Base-by-base conservation (phyloP, 2,888 invertebrate genomes). In the Hirtodrosophila histrioides region DNA sequence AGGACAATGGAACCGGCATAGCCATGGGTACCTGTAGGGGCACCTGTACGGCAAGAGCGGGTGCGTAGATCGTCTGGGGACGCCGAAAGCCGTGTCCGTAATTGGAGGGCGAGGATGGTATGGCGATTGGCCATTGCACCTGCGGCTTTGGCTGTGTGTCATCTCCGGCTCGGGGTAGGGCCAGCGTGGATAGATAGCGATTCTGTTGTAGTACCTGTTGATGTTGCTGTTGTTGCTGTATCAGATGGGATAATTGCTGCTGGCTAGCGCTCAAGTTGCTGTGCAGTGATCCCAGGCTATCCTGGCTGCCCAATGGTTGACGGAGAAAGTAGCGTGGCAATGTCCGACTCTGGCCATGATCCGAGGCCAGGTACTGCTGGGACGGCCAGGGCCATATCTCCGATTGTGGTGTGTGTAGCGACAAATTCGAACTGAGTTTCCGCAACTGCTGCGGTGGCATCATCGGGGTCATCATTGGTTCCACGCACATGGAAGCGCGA, bases 101-200 rank as follows among this genome's bases (percentile, higher is more conserved):
- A 49, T 88, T 89, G 10, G 91, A 89, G 1, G 91, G 91, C 12
- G 92, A 91, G 2, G 90, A 90, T 1, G 91, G 91, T 64, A 92
- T 92, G 23, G 90, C 89, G 9, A 88, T 75, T 41, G 92, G 92
- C 92, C 92, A 92, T 31, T 91, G 91, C 2, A 91, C 88, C 3
- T 78, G 37, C 39, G 78, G 37, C 29, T 46, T 62, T 40, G 36
- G 44, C 48, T 27, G 23, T 37, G 60, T 12, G 17, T 88, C 87
- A 43, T 89, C 88, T 40, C 66, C 74, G 10, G 88, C 82, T 58
- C 82, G 86, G 12, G 85, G 84, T 58, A 91, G 54, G n/a, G 81
- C 69, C 54, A 80, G 35, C 1, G 79, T 85, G 10, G 90, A 89
- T 24, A 88, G 63, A 51, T 86, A 84, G 3, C 75, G 83, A 5